Base-by-base conservation (phyloP, 2,888 invertebrate species). In the Tetramorium bicarinatum region DNA sequence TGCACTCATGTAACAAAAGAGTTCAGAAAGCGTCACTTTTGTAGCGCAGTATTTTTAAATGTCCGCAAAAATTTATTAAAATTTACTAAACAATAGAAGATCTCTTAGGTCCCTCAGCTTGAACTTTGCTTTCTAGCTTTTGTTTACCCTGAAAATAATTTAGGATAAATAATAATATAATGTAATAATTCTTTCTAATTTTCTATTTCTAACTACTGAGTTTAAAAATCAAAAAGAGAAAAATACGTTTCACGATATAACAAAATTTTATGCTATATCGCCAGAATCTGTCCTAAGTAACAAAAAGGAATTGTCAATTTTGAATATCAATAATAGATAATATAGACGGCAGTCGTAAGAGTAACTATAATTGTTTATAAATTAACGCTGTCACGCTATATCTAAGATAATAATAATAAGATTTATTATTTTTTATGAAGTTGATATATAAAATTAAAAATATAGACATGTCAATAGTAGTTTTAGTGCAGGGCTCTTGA, bases 401-500 rank as follows among this genome's bases (percentile, higher is more conserved):
- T 69, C 13, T 64, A 76, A 64, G 38, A 62, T 38, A 21, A 61
- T 56, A 41, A 64, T 21, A 38, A 62, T 59, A 64, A 64, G 38
- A 64, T 25, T 52, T 64, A 74, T 75, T 84, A 74, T 82, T 71
- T 86, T 81, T 77, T 76, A 71, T 77, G 13, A 52, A 21, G 52
- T 41, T 81, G 59, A 52, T 82, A 81, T 61, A 69, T 76, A 49
- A 52, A 84, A 81, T 9, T 47, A 79, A 82, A 82, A 47, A 54
- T 47, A 69, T 66, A 71, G 59, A 59, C 66, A 76, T 61, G 67
- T 87, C 79, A 72, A 66, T 81, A 82, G 18, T 85, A 72, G 67
- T 66, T 82, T 29, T 83, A 84, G 66, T 49, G 52, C 25, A 44
- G 29, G 44, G 61, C 66, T 72, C 77, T 87, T 82, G 66, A 56